phyloP scores from a whole-genome alignment of 2,113 vertebrate species.

The Cyprinus carpio region DNA sequence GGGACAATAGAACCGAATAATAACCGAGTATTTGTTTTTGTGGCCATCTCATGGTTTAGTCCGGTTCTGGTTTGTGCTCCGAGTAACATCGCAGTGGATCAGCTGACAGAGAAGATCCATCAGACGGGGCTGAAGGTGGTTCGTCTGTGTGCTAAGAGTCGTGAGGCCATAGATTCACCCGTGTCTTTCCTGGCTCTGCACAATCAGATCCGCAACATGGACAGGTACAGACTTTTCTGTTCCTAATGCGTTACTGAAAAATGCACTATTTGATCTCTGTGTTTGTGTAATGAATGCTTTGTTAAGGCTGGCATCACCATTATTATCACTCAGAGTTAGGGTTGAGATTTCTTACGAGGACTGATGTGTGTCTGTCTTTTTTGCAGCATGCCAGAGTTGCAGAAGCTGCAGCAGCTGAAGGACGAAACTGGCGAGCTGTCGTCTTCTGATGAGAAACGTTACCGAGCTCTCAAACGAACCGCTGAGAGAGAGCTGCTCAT shows the following conservation, averaged over 20 bases:
- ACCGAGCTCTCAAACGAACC: conserved; percentile 92
- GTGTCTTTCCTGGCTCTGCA: conserved; percentile 97
- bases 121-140: conserved; percentile 96
- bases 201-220: conserved; percentile 99
- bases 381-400: conserved; percentile 93
- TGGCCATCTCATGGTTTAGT: conserved; percentile 65
- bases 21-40: not conserved
- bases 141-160: conserved; percentile 95
- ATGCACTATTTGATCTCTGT: no score
- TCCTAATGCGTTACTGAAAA: not conserved
- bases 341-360: not conserved
- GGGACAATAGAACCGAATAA: no score
- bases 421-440: conserved; percentile 97
- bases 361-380: not conserved
- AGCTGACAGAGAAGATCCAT: conserved; percentile 98
- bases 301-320: no score
- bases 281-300: no score
- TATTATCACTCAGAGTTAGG: no score
- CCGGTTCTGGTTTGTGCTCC: conserved; percentile 96
- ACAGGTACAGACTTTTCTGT: conserved; percentile 78
- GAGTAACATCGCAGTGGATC: conserved; percentile 97
- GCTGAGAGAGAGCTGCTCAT: conserved; percentile 94
- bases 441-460: conserved; percentile 96
- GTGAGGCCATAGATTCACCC: conserved; percentile 95
- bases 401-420: conserved; percentile 97